Evolutionary conservation across 2,113 vertebrate genomes (phyloP), one percentile per base, ranked within the genome.

Genomic region (Phyllostomus hastatus): DNA sequence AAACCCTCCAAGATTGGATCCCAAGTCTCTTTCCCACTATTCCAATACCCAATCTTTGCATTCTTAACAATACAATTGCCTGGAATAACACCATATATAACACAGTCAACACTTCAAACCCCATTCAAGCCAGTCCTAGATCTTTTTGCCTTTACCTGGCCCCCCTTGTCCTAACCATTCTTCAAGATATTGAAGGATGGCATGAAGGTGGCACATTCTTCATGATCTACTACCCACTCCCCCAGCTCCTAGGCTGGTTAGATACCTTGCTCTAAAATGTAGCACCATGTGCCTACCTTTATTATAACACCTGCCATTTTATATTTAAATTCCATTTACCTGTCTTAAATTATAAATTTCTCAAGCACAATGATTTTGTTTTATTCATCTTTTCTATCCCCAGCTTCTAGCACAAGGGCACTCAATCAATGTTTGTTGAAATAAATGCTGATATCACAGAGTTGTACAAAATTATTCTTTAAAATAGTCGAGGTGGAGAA

Each of bases 381-480:
- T 54, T 83, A 88, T 88, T 94, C 72, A 50, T 48, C 38, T 80
- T 92, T 81, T 81, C 84, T 73, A 96, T 26, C 41, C 59, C 85
- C 81, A 88, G 57, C 41, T 95, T 97, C 64, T 66, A n/a, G 64
- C 43, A 14, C 52, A 88, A 84, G 9, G 16, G 89, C 22, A 89
- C 6, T 78, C 31, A 76, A 48, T 82, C 93, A 85, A 35, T 76
- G 20, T 54, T 66, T 66, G 28, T 10, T 94, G 80, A 96, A 96
- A 75, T 24, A 88, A 81, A 80, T 75, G 50, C 22, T 92, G 35
- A 64, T 72, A 38, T 88, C 48, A 92, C 10, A 76, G 64, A 72
- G 61, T 35, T 92, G 35, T 59, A 94, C 10, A 86, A 95, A 95
- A 88, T 61, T 85, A n/a, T 70, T 48, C 66, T 91, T 88, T 86